phyloP scores from a whole-genome alignment of 2,113 vertebrate genomes.

The Irena cyanogastra region DNA sequence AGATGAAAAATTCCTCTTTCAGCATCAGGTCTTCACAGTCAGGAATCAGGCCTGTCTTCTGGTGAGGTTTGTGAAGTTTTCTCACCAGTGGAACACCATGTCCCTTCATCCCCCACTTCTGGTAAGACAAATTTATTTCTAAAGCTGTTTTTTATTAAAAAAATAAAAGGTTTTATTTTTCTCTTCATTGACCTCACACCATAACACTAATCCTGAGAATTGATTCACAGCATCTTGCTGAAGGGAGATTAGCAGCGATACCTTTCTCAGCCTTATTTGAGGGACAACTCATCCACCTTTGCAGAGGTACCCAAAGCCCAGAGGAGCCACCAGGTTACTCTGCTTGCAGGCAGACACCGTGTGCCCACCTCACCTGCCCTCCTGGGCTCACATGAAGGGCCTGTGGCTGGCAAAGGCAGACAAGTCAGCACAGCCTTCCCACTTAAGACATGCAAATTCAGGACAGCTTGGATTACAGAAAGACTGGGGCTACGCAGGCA shows the following conservation, averaged over 20 bases:
- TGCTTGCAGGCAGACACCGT: fast-evolving
- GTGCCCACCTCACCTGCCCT: neutral
- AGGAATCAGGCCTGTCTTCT: neutral
- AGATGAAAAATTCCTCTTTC: neutral
- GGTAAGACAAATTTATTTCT: neutral
- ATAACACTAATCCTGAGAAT: neutral
- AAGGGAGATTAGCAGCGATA: neutral
- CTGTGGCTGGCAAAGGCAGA: neutral
- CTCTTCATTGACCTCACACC: neutral
- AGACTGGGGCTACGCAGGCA: neutral
- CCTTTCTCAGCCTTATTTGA: neutral
- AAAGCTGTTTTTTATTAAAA: neutral
- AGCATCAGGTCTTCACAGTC: neutral
- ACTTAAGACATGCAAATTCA: neutral
- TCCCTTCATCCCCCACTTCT: neutral
- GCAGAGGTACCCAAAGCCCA: neutral
- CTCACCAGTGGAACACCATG: neutral
- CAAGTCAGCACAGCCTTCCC: neutral
- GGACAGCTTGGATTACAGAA: neutral
- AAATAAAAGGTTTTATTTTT: neutral
- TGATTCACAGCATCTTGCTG: neutral
- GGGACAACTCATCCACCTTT: neutral
- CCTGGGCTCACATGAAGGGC: fast-evolving
- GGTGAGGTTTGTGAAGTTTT: neutral
- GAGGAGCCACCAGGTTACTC: neutral